phyloP scores from a whole-genome alignment of 1,140 invertebrate species.

The Lethocerus indicus region DNA sequence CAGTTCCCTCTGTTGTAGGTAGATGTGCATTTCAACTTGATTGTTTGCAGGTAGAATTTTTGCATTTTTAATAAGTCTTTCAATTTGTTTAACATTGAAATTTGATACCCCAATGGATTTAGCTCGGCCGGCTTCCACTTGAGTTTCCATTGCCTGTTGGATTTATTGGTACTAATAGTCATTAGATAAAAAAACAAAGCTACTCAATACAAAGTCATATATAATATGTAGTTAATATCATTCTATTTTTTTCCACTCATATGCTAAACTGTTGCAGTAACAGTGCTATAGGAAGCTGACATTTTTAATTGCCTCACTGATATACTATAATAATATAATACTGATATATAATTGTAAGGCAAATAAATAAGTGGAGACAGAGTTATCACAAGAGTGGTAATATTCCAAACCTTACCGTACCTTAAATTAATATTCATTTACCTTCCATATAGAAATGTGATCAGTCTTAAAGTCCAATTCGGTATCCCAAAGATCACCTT shows the following conservation, averaged over 20 bases:
- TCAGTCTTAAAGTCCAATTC: slow-evolving; percentile 46
- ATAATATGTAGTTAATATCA: not conserved
- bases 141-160: slow-evolving; percentile 6
- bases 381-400: not conserved
- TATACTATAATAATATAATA: not conserved
- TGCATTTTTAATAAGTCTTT: slow-evolving; percentile 18
- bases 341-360: too few relatives aligned
- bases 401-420: not conserved
- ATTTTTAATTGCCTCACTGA: not conserved
- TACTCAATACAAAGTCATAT: not conserved
- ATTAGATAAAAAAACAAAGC: not conserved
- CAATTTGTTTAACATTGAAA: slow-evolving; percentile 22
- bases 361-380: not conserved
- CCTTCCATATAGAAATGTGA: slow-evolving; percentile 55
- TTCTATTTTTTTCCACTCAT: not conserved
- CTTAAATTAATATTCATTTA: slow-evolving; percentile 21
- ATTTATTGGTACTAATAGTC: not conserved
- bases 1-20: slow-evolving; percentile 64
- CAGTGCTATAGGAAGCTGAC: too few relatives aligned
- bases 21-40: slow-evolving; percentile 67
- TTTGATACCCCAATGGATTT: slow-evolving; percentile 25
- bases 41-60: slow-evolving; percentile 22
- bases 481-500: slow-evolving; percentile 39
- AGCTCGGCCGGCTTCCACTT: slow-evolving; percentile 19
- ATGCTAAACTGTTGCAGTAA: too few relatives aligned